Evolutionary conservation across 2,797 vertebrate genomes (phyloP).

Genomic region (Manis crassicaudata): DNA sequence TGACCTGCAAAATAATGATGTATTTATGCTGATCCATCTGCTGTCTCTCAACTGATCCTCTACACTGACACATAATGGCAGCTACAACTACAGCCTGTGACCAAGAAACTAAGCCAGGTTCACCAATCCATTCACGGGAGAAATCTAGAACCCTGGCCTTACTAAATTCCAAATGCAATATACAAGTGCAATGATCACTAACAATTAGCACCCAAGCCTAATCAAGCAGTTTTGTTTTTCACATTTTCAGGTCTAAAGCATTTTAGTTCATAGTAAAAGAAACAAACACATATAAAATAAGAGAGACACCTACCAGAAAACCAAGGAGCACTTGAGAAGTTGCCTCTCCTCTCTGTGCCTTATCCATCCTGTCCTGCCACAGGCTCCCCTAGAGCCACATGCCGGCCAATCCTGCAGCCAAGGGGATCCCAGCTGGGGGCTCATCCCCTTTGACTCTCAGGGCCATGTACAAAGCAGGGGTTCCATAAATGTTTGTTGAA

Average conservation of each 20-base stretch:
- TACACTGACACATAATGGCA: neutral
- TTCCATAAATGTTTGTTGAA: neutral
- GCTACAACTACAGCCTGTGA: neutral
- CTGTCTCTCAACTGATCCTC: constrained; percentile 3
- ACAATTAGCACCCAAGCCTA: neutral
- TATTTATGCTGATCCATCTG: neutral
- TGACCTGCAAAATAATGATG: neutral
- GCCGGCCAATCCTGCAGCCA: constrained; percentile 83
- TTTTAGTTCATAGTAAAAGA: neutral
- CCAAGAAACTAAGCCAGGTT: neutral
- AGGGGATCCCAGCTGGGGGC: constrained; percentile 85
- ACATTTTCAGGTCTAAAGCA: neutral
- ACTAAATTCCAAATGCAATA: neutral
- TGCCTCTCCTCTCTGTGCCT: constrained; percentile 87
- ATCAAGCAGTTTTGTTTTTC: neutral
- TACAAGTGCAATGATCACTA: neutral
- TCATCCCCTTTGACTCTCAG: neutral
- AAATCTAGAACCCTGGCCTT: neutral
- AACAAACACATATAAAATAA: neutral
- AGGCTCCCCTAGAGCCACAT: constrained; percentile 80
- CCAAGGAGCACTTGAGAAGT: constrained; percentile 78
- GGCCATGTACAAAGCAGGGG: neutral
- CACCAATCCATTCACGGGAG: neutral
- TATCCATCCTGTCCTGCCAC: constrained; percentile 86
- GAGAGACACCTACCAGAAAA: neutral